phyloP scores from a whole-genome alignment of 2,888 invertebrate genomes.

The Harpalus rubripes region DNA sequence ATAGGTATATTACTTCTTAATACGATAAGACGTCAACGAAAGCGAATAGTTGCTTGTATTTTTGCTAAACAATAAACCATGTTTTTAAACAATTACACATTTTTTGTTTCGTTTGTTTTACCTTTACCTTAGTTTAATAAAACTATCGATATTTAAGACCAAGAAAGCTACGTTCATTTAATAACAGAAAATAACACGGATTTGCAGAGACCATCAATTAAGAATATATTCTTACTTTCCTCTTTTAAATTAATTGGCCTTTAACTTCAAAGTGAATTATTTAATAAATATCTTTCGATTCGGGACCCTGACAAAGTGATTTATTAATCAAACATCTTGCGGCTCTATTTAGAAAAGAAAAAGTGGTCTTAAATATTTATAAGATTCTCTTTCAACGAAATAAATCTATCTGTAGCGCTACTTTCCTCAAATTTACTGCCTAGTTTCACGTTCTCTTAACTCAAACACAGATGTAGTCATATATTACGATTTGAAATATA shows the following conservation, averaged over 20 bases:
- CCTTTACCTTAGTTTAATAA: no score
- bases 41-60: no score
- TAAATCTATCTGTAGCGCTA: slow-evolving; percentile 35
- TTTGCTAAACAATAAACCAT: no score
- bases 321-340: slow-evolving; percentile 22
- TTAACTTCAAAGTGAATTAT: not conserved
- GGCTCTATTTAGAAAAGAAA: slow-evolving; percentile 32
- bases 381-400: slow-evolving; percentile 24
- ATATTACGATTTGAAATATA: slow-evolving; percentile 12
- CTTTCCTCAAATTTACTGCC: slow-evolving; percentile 39
- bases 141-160: no score
- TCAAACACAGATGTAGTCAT: not conserved
- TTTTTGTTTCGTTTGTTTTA: no score
- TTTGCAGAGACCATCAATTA: no score
- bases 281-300: slow-evolving; percentile 11
- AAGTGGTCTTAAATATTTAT: slow-evolving; percentile 37
- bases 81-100: no score
- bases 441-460: slow-evolving; percentile 3
- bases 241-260: slow-evolving; percentile 1
- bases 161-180: no score
- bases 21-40: no score
- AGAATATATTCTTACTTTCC: not conserved
- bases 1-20: no score
- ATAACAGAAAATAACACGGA: no score
- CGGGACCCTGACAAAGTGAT: slow-evolving; percentile 9